Conservation (phyloP, 2,888 invertebrate genomes). For the Alsophila aescularia region DNA sequence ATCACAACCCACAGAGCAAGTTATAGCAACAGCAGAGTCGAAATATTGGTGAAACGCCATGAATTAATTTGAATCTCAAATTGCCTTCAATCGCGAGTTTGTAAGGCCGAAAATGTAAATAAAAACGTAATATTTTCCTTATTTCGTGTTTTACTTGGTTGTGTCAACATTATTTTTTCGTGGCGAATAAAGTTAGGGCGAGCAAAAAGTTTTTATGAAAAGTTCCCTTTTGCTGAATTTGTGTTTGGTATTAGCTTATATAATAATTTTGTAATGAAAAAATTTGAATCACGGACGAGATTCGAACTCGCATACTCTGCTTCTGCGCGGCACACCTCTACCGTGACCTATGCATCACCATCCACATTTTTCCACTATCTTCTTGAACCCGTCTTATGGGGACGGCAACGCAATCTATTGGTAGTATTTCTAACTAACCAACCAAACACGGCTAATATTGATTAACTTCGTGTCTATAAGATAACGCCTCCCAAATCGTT, state of each 20-base stretch:
- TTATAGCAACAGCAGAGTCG: slow-evolving; percentile 29
- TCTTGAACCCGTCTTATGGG: no score
- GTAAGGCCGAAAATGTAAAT: slow-evolving; percentile 13
- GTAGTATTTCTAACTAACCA: no score
- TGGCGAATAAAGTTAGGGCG: neutral
- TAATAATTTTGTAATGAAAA: no score
- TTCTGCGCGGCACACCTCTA: no score
- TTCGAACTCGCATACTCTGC: no score
- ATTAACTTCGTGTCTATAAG: no score
- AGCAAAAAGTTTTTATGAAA: neutral
- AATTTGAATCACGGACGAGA: no score
- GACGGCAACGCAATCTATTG: no score
- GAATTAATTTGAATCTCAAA: slow-evolving; percentile 48
- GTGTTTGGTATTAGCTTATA: neutral
- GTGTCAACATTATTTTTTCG: neutral
- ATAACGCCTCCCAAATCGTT: no score
- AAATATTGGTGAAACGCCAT: slow-evolving; percentile 37
- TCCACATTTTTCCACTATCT: no score
- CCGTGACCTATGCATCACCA: no score
- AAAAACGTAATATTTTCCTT: slow-evolving; percentile 8
- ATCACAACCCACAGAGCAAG: slow-evolving; percentile 16
- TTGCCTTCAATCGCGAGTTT: slow-evolving; percentile 30
- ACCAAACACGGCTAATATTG: no score
- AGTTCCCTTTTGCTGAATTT: neutral
- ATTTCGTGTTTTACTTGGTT: neutral